Conservation (phyloP, 2,888 invertebrate species). For the Himalopsyche anomala region DNA sequence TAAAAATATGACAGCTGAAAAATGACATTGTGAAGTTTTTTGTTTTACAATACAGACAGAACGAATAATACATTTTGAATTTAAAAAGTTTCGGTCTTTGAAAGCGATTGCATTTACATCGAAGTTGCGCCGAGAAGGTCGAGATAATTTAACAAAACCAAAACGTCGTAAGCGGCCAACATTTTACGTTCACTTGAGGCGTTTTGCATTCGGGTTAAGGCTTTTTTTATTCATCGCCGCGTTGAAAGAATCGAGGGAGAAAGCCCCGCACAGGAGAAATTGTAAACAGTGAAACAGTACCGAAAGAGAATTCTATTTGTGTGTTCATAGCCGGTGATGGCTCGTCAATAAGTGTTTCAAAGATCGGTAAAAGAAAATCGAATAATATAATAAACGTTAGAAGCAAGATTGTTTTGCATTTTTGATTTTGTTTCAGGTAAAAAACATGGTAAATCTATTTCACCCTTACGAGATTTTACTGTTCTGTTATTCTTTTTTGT, state of each 20-base stretch:
- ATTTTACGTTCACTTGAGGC: not conserved
- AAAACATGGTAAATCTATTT: conserved; percentile 7
- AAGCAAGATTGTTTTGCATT: conserved; percentile 57
- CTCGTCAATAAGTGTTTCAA: conserved; percentile 57
- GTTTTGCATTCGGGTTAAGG: not conserved
- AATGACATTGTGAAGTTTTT: conserved; percentile 62
- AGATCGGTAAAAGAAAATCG: conserved; percentile 50
- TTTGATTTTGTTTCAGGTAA: conserved; percentile 32
- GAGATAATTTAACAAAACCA: not conserved
- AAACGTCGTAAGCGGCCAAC: conserved; percentile 12
- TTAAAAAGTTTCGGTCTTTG: conserved; percentile 59
- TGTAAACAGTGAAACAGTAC: conserved; percentile 39
- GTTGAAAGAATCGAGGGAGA: conserved; percentile 41
- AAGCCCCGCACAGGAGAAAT: conserved; percentile 39
- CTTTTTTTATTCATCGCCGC: conserved; percentile 50
- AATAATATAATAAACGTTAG: conserved; percentile 53
- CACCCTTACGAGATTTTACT: not conserved
- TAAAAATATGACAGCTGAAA: conserved; percentile 61
- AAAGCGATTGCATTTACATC: conserved; percentile 64
- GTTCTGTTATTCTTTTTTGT: not conserved
- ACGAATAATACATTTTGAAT: conserved; percentile 60
- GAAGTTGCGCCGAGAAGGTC: conserved; percentile 57
- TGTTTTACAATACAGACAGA: conserved; percentile 51
- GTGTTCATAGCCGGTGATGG: conserved; percentile 51
- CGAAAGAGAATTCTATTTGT: conserved; percentile 46